Evolutionary conservation across 2,888 invertebrate species (phyloP).

Genomic region (Perizoma affinitatum): DNA sequence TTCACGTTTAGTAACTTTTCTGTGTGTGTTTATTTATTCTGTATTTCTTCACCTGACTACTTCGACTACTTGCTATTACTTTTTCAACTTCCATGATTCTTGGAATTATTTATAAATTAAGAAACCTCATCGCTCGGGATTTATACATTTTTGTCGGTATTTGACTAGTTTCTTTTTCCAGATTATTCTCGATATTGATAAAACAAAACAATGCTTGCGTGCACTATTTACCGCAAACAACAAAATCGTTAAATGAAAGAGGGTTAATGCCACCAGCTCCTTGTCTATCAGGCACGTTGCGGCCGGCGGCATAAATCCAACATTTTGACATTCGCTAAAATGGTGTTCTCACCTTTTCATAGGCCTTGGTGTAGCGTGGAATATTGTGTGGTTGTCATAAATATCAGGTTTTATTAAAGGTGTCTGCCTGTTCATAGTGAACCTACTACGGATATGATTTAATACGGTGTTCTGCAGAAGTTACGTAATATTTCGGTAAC

Average conservation of each 20-base stretch:
- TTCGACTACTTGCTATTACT: too few species aligned
- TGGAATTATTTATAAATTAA: too few species aligned
- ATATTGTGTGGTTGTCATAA: slow-evolving; percentile 21
- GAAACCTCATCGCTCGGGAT: too few species aligned
- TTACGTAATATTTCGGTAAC: slow-evolving; percentile 14
- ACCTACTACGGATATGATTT: slow-evolving; percentile 19
- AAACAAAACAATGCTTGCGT: too few species aligned
- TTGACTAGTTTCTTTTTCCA: too few species aligned
- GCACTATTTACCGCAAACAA: not conserved
- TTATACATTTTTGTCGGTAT: too few species aligned
- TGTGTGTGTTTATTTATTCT: too few species aligned
- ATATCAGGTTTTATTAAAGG: slow-evolving; percentile 37
- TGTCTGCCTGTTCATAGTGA: slow-evolving; percentile 11
- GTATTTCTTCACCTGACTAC: too few species aligned
- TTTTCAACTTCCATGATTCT: too few species aligned
- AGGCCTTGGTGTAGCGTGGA: slow-evolving; percentile 26
- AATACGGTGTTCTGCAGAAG: slow-evolving; percentile 5
- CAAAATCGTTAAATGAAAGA: not conserved
- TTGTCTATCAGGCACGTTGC: not conserved
- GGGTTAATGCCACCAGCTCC: not conserved
- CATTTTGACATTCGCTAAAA: slow-evolving; percentile 44
- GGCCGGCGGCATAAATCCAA: slow-evolving; percentile 40
- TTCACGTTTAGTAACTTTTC: too few species aligned
- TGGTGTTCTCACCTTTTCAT: slow-evolving; percentile 42
- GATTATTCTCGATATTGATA: too few species aligned